Base-by-base conservation (phyloP, 1,140 invertebrate species). In the Formica exsecta region DNA sequence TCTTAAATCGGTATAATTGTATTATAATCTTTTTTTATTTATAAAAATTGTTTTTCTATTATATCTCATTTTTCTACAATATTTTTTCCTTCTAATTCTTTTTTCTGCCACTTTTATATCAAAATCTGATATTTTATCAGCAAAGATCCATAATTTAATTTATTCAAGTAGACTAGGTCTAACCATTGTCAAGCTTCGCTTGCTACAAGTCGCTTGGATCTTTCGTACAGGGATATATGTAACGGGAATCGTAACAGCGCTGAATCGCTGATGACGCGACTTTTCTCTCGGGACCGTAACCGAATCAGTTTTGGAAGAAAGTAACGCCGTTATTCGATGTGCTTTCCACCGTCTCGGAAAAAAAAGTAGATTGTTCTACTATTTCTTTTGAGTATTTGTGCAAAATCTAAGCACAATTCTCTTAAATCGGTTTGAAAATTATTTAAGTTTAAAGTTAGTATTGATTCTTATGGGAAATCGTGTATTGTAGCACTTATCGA, bases 81-180 rank as follows among this genome's bases (percentile, higher is more conserved):
- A 71, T 71, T 54, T 32, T 36, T 19, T 0, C 22, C 4, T 59
- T 51, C 6, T 8, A 38, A 13, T 9, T 25, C 54, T 54, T 22
- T 66, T 54, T 32, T 6, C 16, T 8, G 0, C 29, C 6, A 71
- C 13, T 13, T 66, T n/a, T n/a, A 68, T 57, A 38, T 68, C 3
- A 32, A 81, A 32, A 32, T 32, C 13, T 22, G 3, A 44, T 19
- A 44, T 81, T 44, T 73, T 38, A 22, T 22, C 25, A 32, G 3
- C 71, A 2, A 44, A 73, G 32, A 81, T 62, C 38, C 19, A 48
- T 61, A 73, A 81, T 36, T 73, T 44, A 61, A 81, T 71, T 81
- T 73, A 61, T 4, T 51, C 25, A 48, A 73, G 48, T 80, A 81
- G 6, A 11, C 36, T 57, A 19, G n/a, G 25, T 3, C 19, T 73